Base-by-base conservation (phyloP, 2,888 invertebrate genomes). In the Callinectes sapidus region DNA sequence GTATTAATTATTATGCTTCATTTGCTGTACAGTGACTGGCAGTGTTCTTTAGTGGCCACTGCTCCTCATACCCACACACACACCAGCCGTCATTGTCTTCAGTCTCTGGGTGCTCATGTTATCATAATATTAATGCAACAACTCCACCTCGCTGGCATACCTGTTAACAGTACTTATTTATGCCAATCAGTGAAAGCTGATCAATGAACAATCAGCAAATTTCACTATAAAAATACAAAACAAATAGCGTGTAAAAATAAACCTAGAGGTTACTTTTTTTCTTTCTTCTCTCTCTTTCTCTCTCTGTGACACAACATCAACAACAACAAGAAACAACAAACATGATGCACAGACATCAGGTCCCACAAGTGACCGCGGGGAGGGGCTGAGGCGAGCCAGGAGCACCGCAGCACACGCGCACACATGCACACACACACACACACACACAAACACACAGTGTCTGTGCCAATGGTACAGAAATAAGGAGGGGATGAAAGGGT, bases 181-280 rank as follows among this genome's bases (percentile, higher is more conserved):
- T 23, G 71, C 71, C 28, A 71, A 28, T 71, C 10, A 71, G 71
- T 71, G 71, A 71, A 71, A 61, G 61, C 61, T 71, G 71, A 71
- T n/a, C 71, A 23, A 71, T 28, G n/a, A 28, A 10, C 10, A 71
- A 28, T 71, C 71, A 71, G 71, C 71, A 28, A 71, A 28, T 28
- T 71, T 71, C 71, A 71, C 71, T 71, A 71, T 28, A 71, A 71
- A 71, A 71, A 71, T 71, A 71, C 71, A 71, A 71, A 71, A 71
- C 28, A 71, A 71, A 71, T 71, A 10, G 28, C 8, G 28, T 71
- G 28, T 71, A 71, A 71, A 71, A 71, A 71, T 71, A 71, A 71
- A 71, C 71, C 71, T 71, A 18, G n/a, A 28, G 28, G n/a, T 71
- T 10, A 71, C 71, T 28, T 28, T 61, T 23, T 61, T 16, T 61